Evolutionary conservation across 2,113 vertebrate genomes (phyloP), one percentile per base, ranked within the genome.

Genomic region (Natator depressus): DNA sequence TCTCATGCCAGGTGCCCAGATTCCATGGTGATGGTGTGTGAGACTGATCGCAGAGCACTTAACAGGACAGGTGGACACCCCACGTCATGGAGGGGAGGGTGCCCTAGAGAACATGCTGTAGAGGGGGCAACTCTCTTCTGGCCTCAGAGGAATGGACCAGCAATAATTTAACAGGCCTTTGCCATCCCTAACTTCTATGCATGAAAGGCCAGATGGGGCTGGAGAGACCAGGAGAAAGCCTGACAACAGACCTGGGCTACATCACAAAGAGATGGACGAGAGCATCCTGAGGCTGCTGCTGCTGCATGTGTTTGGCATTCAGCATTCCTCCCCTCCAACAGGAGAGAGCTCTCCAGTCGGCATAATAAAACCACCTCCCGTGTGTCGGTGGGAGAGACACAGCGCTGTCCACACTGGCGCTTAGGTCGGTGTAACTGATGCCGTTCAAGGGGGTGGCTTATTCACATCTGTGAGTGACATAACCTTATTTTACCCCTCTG

Each of bases 401-500:
- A 53, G 51, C 17, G 17, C 51, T 53, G 51, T 53, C 6, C 17
- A 53, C 51, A 19, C 51, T 27, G 55, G 55, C 25, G 11, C 55
- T 59, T 29, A 59, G 55, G 51, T 53, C 51, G 6, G 51, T 19
- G 51, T 53, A 53, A 53, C 51, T 53, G 51, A 53, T 53, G 51
- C 51, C 51, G 19, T 53, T 57, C 55, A 25, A 57, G 62, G 14
- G 31, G 5, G 31, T n/a, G 31, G 29, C 31, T 65, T 65, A 65
- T 35, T 65, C 35, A 65, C 7, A 65, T 16, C 27, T 31, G 7
- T 17, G 62, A 65, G 62, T 7, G 13, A 35, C 31, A n/a, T 35
- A 35, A n/a, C 31, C 31, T 84, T 49, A 3, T 93, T 53, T 96
- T 94, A 94, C 94, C 95, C 94, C 95, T 96, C 91, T 95, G 91